A percentile compares a stretch with the other conserved stretches of the same genome.
phyloP scores from a whole-genome alignment of 2,797 vertebrate genomes.

The Rallus crepitans region DNA sequence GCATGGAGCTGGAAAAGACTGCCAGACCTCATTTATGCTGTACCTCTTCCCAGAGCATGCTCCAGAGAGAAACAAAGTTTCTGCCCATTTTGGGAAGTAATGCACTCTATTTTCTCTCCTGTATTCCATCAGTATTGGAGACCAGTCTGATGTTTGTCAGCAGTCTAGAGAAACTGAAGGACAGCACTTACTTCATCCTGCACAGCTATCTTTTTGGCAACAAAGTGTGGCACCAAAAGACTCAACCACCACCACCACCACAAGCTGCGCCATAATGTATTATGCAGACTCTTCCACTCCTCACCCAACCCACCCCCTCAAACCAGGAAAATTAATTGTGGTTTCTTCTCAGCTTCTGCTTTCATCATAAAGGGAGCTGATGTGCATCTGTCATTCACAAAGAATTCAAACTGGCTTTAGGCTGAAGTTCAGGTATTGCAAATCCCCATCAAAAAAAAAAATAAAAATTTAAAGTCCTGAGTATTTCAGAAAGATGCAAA shows the following conservation, averaged over 20 bases:
- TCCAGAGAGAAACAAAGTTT: background rate
- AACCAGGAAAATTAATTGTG: slow-evolving; percentile 52
- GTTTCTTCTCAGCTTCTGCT: slow-evolving; percentile 57
- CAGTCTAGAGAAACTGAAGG: slow-evolving; percentile 3
- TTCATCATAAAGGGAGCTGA: slow-evolving; percentile 8
- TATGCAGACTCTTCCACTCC: background rate
- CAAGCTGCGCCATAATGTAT: background rate
- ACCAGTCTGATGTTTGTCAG: slow-evolving; percentile 5
- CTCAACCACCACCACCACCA: background rate
- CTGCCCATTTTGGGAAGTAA: background rate
- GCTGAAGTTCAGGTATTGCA: background rate
- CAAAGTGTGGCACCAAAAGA: background rate
- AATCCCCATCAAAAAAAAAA: background rate
- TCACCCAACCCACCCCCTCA: background rate
- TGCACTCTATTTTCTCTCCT: background rate
- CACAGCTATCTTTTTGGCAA: slow-evolving; percentile 8
- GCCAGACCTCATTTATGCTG: background rate
- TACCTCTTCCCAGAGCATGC: background rate
- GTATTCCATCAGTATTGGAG: background rate
- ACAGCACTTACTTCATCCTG: slow-evolving; percentile 45
- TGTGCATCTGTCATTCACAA: slow-evolving; percentile 43
- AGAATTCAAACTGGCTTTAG: slow-evolving; percentile 40
- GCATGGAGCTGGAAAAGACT: background rate
- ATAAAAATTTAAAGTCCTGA: background rate
- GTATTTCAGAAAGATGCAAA: background rate